phyloP scores from a whole-genome alignment of 2,797 vertebrate genomes.

The Myotis pilosus region DNA sequence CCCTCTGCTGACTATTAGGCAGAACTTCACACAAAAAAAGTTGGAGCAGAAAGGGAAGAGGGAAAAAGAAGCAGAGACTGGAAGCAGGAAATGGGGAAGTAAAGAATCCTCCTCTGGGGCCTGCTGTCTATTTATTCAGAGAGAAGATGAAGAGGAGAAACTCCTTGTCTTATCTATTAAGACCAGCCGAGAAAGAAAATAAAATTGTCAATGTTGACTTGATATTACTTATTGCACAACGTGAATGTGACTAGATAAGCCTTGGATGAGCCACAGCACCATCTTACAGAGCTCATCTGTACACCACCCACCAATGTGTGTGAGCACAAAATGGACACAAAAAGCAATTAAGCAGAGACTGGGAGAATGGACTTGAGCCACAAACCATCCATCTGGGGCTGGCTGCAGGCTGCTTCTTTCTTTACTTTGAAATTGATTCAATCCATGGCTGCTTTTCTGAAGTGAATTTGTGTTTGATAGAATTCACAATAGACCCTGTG shows the following conservation, averaged over 20 bases:
- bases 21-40: constrained; percentile 43
- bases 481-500: constrained; percentile 7
- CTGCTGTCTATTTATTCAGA: constrained; percentile 10
- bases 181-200: background rate
- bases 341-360: background rate
- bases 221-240: background rate
- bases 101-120: background rate
- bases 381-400: constrained; percentile 25
- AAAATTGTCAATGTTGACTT: background rate
- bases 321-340: background rate
- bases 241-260: constrained; percentile 6
- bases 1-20: constrained; percentile 75
- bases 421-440: constrained; percentile 46
- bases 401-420: constrained; percentile 25
- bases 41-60: background rate
- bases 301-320: background rate
- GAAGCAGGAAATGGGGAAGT: constrained; percentile 3
- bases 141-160: background rate
- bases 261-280: background rate
- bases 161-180: background rate
- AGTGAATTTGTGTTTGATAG: constrained; percentile 38
- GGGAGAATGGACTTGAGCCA: background rate
- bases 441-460: constrained; percentile 47
- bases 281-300: background rate
- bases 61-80: background rate